Percentiles rank a stretch among this genome's conserved stretches.
phyloP scores from a whole-genome alignment of 2,797 vertebrate genomes.

The Anguilla obscura region DNA sequence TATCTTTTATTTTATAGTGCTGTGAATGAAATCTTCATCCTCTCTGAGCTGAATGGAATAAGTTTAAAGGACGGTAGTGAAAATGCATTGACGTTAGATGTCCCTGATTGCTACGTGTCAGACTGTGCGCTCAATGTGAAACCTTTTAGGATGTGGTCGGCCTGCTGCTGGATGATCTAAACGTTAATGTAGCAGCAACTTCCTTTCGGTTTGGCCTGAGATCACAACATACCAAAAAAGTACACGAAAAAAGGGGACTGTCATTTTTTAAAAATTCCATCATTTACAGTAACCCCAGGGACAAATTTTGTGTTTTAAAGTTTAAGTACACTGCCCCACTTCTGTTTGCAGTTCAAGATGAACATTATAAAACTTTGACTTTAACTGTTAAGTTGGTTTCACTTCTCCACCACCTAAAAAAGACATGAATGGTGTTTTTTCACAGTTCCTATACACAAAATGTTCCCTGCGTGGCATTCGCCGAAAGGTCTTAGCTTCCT shows the following conservation, averaged over 20 bases:
- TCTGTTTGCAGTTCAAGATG: not conserved
- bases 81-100: not conserved
- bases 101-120: not conserved
- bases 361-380: not conserved
- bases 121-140: not conserved
- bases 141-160: constrained; percentile 8
- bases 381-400: not conserved
- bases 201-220: not conserved
- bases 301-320: not conserved
- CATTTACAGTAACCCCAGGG: not conserved
- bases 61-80: not conserved
- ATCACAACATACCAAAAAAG: not conserved
- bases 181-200: not conserved
- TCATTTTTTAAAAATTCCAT: not conserved
- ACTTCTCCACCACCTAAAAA: not conserved
- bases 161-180: not conserved
- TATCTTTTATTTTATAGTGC: not conserved
- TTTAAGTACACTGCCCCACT: not conserved
- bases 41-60: not conserved
- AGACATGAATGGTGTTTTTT: not conserved
- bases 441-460: not conserved
- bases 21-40: not conserved
- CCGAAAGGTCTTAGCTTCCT: not conserved
- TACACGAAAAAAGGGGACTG: not conserved
- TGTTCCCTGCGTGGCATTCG: not conserved